A percentile compares a stretch with the other conserved stretches of the same genome.
phyloP scores from a whole-genome alignment of 2,888 invertebrate genomes.

The Epinotia demarniana region DNA sequence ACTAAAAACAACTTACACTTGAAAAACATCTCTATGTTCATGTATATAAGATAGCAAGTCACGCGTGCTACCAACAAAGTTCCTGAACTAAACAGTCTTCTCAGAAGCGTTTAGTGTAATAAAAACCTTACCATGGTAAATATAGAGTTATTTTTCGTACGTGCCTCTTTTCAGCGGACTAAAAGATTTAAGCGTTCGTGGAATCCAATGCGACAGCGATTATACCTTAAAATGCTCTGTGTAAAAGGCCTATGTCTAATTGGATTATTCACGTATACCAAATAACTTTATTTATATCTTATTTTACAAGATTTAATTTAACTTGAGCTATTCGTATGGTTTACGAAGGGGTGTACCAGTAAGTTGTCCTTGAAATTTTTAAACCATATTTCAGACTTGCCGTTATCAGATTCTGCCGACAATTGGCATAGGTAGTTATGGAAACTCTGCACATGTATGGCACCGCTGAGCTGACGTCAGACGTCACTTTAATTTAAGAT shows the following conservation, averaged over 20 bases:
- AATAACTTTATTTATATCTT: not conserved
- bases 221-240: not conserved
- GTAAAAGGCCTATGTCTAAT: not conserved
- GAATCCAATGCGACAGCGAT: conserved; percentile 3
- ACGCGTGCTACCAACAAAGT: too few species aligned
- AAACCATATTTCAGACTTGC: too few species aligned
- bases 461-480: too few species aligned
- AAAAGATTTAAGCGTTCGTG: conserved; percentile 16
- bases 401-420: too few species aligned
- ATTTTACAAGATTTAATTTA: not conserved
- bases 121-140: not conserved
- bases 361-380: too few species aligned
- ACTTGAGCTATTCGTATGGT: too few species aligned
- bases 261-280: not conserved
- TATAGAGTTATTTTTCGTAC: not conserved
- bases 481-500: too few species aligned
- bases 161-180: not conserved
- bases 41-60: not conserved
- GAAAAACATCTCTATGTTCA: not conserved
- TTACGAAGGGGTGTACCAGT: too few species aligned
- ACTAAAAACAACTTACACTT: not conserved
- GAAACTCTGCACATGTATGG: too few species aligned
- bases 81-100: conserved; percentile 5
- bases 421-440: too few species aligned
- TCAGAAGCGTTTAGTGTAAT: not conserved